These are phyloP conservation scores for Argopecten irradians DNA, from an alignment of 1,140 invertebrate genomes.

Conservation along the genomic window DNA sequence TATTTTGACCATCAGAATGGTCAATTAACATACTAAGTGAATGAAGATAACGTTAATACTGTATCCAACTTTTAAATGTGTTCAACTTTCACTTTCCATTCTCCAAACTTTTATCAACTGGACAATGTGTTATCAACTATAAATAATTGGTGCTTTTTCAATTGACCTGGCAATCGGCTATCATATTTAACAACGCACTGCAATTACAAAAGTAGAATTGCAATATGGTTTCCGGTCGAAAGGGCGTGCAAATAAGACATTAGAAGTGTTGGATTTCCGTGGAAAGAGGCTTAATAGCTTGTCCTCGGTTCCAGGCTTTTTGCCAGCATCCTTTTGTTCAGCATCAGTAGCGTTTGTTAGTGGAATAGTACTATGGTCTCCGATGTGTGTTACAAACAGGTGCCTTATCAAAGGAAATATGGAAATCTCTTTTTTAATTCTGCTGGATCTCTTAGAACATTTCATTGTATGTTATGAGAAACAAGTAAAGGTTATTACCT, in stretches of 20 bases:
- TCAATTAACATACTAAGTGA: neutral
- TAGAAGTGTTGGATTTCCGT: neutral
- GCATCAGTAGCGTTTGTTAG: neutral
- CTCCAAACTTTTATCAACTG: neutral
- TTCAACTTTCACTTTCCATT: neutral
- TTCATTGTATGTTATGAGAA: too few relatives aligned
- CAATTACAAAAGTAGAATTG: neutral
- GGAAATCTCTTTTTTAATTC: neutral
- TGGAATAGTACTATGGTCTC: neutral
- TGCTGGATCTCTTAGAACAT: neutral
- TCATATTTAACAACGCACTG: neutral
- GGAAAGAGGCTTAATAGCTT: neutral
- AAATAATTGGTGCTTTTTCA: neutral
- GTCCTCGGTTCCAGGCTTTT: neutral
- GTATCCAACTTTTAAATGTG: neutral
- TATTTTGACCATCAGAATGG: neutral
- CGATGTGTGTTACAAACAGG: neutral
- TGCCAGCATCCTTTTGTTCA: neutral
- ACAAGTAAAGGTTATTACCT: too few relatives aligned
- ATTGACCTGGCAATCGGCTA: neutral
- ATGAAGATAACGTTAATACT: neutral
- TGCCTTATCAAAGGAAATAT: neutral
- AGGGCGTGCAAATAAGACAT: slow-evolving; percentile 14
- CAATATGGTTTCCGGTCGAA: slow-evolving; percentile 21
- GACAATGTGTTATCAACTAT: neutral